Conservation (phyloP, 2,113 vertebrate species). For the Centropristis striata region DNA sequence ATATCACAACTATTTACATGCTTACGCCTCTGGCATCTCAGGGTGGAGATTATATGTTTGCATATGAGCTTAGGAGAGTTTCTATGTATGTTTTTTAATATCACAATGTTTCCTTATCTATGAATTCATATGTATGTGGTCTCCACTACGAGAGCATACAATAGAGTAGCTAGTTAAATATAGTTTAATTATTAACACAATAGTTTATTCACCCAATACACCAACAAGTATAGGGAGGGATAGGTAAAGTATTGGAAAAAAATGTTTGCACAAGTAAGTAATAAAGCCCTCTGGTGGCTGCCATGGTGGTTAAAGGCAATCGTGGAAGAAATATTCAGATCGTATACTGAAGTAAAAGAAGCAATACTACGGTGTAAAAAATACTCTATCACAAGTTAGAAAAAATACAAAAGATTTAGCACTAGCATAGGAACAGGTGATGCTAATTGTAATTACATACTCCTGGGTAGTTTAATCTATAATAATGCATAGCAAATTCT, state of each 20-base stretch:
- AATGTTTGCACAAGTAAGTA: background rate
- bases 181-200: background rate
- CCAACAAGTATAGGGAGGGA: background rate
- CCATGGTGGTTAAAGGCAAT: no score
- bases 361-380: no score
- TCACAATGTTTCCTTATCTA: background rate
- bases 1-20: constrained; percentile 75
- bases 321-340: background rate
- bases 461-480: no score
- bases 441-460: no score
- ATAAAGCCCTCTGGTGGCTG: background rate
- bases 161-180: no score
- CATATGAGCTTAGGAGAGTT: background rate
- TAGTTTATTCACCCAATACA: background rate
- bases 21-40: constrained; percentile 52
- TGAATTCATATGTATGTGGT: background rate
- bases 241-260: background rate
- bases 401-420: no score
- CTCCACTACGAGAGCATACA: background rate
- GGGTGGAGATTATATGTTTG: background rate
- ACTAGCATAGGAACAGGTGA: no score
- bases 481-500: no score
- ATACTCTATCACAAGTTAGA: no score
- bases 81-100: background rate
- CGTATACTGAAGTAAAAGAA: background rate